Base-by-base conservation (phyloP, 2,113 vertebrate genomes). In the Paralichthys olivaceus region DNA sequence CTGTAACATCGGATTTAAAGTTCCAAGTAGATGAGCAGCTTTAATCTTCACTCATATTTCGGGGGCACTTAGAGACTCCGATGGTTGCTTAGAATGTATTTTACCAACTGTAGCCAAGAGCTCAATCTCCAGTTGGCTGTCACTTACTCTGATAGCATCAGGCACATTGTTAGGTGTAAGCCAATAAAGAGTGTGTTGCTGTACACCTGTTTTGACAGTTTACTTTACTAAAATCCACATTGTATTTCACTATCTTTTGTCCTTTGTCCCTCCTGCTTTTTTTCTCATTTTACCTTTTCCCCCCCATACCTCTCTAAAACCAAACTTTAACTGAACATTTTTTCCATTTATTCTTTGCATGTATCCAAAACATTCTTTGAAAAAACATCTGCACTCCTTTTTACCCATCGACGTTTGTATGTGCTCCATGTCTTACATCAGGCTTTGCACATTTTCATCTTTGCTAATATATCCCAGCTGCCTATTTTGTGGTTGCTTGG, bases 181-280 rank as follows among this genome's bases (percentile, higher is more conserved):
- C 59, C 25, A 19, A 32, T 26, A 58, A 72, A 70, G 55, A 22
- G 5, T 65, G 83, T 87, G 83, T 87, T 88, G 72, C 81, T 87
- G 80, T 73, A 14, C 62, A 64, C 75, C 62, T 81, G 53, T 62
- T 79, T 75, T 57, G 65, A 53, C 63, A 70, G 51, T 72, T 75
- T 40, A 25, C 28, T 23, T 9, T 49, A 64, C 25, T 3, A 3
- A 53, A 29, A 3, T 54, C 19, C 51, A n/a, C 45, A 20, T n/a
- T 28, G 32, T 34, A 34, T 34, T 8, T 34, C 51, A 32, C 12
- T 9, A 9, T 76, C 51, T 75, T 78, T 26, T 34, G 25, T 15
- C 12, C 22, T 75, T 63, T 65, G 43, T 66, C 26, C 32, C 19
- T 71, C 0, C 0, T 71, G 7, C 26, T 73, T 58, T 49, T n/a